These are phyloP conservation scores for Oscheius sp. DNA, from an alignment of 1,140 invertebrate species.

Conservation along the genomic window DNA sequence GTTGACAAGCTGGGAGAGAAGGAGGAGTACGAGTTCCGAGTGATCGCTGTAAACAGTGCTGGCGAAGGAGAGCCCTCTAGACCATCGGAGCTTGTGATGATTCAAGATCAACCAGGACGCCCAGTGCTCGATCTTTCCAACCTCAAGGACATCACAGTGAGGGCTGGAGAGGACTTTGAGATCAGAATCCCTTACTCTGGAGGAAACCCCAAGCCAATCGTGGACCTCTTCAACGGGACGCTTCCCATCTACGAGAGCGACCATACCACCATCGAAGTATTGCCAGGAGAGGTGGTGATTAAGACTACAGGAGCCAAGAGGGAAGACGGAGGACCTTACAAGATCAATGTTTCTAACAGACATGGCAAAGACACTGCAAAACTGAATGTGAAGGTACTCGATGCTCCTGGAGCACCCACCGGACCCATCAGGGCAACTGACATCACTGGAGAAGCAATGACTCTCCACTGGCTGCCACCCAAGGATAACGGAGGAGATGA, in stretches of 20 bases:
- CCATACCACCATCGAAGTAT: constrained; percentile 52
- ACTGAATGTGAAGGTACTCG: constrained; percentile 56
- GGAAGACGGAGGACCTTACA: constrained; percentile 83
- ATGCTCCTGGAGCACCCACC: constrained; percentile 65
- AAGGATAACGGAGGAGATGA: constrained; percentile 76
- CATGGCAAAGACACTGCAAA: constrained; percentile 55
- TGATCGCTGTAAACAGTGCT: constrained; percentile 91
- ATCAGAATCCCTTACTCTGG: constrained; percentile 91
- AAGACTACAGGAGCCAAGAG: constrained; percentile 87
- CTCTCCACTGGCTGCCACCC: constrained; percentile 90
- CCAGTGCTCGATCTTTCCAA: constrained; percentile 87
- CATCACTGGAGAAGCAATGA: constrained; percentile 89
- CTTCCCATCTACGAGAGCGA: constrained; percentile 58
- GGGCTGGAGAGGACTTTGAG: constrained; percentile 93
- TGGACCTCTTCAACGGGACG: constrained; percentile 74
- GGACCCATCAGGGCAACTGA: constrained; percentile 82
- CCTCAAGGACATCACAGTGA: constrained; percentile 88
- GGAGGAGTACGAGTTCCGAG: constrained; percentile 89
- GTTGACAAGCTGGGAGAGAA: constrained; percentile 85
- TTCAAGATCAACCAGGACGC: constrained; percentile 87
- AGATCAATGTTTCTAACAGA: constrained; percentile 80
- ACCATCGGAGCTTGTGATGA: constrained; percentile 77
- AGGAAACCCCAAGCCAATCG: constrained; percentile 83
- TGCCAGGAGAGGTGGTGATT: constrained; percentile 66
- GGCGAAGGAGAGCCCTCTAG: constrained; percentile 87